Percentiles rank a stretch among this genome's conserved stretches.
These are phyloP conservation scores for Gymnothorax reevesii DNA, from an alignment of 2,797 vertebrate species.

Conservation along the genomic window DNA sequence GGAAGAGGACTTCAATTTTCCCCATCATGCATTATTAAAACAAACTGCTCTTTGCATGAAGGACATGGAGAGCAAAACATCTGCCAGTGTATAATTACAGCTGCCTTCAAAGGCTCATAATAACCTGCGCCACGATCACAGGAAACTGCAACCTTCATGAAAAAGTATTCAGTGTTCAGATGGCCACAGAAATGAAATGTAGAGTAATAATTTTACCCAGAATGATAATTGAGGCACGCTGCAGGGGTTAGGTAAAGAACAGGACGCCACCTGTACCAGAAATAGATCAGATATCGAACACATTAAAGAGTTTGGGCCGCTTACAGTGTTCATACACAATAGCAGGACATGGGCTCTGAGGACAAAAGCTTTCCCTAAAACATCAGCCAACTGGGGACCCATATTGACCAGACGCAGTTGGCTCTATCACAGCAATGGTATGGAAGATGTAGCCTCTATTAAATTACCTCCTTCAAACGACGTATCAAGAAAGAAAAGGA, in stretches of 20 bases:
- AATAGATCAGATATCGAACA: background rate
- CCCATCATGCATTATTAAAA: constrained; percentile 3
- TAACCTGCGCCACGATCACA: background rate
- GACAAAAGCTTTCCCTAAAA: background rate
- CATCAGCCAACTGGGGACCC: background rate
- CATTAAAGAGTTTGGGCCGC: background rate
- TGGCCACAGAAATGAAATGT: background rate
- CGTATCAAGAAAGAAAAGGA: background rate
- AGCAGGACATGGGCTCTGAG: background rate
- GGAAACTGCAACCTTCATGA: background rate
- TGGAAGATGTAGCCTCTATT: background rate
- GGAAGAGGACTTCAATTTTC: background rate
- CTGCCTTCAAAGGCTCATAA: background rate
- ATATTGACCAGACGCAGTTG: background rate
- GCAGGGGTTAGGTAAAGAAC: background rate
- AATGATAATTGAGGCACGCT: background rate
- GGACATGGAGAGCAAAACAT: background rate
- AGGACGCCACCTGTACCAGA: background rate
- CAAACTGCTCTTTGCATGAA: background rate
- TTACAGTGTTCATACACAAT: background rate
- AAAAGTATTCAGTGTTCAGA: background rate
- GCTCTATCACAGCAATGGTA: background rate
- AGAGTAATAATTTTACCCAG: background rate
- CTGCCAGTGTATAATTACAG: background rate
- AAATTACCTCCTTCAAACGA: background rate